Conservation (phyloP, 2,797 vertebrate species). For the Peromyscus eremicus region DNA sequence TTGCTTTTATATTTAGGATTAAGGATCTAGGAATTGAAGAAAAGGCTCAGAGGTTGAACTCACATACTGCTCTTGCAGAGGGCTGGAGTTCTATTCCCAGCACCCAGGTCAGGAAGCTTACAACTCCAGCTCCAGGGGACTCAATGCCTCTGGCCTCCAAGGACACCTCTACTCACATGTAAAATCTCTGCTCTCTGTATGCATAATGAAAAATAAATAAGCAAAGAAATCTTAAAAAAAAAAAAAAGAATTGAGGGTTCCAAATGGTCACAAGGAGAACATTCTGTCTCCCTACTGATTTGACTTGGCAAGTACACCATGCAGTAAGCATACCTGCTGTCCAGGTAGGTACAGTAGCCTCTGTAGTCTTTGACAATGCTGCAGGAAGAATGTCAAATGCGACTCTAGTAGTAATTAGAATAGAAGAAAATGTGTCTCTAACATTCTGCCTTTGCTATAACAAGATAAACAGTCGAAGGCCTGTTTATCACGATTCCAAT, state of each 20-base stretch:
- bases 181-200: too few relatives aligned
- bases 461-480: background rate
- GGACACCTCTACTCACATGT: too few relatives aligned
- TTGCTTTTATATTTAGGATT: constrained; percentile 60
- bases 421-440: background rate
- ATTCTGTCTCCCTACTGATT: constrained; percentile 9
- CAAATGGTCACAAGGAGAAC: background rate
- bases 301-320: background rate
- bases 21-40: background rate
- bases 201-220: background rate
- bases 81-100: background rate
- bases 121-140: background rate
- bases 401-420: background rate
- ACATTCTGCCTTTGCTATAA: background rate
- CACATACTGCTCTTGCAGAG: background rate
- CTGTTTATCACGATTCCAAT: background rate
- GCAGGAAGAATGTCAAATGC: constrained; percentile 5
- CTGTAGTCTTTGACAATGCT: background rate
- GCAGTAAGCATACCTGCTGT: background rate
- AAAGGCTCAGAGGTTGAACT: background rate
- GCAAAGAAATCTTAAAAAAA: background rate
- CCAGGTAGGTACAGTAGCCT: background rate
- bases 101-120: background rate
- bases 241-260: constrained; percentile 41
- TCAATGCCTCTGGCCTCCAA: background rate